These are phyloP conservation scores for Leucosticte australis DNA, from an alignment of 2,113 vertebrate species.

Conservation along the genomic window DNA sequence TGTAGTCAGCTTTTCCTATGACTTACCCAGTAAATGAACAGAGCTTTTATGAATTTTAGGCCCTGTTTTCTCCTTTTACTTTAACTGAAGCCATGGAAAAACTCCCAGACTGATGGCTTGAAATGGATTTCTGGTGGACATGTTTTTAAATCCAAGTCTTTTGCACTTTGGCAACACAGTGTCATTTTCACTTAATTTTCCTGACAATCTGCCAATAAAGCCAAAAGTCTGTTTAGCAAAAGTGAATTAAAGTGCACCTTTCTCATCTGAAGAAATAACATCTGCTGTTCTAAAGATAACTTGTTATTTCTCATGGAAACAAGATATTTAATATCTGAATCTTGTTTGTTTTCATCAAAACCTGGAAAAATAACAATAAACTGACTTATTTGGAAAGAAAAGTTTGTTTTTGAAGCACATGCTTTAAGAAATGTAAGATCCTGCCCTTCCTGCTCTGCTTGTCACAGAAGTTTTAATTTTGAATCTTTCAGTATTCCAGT, in stretches of 20 bases:
- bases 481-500: not conserved
- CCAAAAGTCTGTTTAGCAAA: not conserved
- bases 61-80: not conserved
- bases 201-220: constrained; percentile 2
- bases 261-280: constrained; percentile 22
- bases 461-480: not conserved
- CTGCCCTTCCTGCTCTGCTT: not conserved
- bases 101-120: not conserved
- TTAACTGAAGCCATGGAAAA: not conserved
- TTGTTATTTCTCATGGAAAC: not conserved
- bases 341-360: not conserved
- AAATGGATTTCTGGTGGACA: constrained; percentile 1
- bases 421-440: not conserved
- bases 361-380: constrained; percentile 6
- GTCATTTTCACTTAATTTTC: constrained; percentile 22
- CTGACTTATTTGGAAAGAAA: not conserved
- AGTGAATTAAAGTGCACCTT: not conserved
- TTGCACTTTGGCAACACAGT: not conserved
- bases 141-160: constrained; percentile 19
- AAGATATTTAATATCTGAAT: not conserved
- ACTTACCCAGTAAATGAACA: not conserved
- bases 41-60: not conserved
- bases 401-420: not conserved
- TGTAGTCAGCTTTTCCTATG: not conserved
- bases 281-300: constrained; percentile 5